These are phyloP conservation scores for Drosophila falleni DNA, from an alignment of 2,888 invertebrate genomes.

Conservation along the genomic window DNA sequence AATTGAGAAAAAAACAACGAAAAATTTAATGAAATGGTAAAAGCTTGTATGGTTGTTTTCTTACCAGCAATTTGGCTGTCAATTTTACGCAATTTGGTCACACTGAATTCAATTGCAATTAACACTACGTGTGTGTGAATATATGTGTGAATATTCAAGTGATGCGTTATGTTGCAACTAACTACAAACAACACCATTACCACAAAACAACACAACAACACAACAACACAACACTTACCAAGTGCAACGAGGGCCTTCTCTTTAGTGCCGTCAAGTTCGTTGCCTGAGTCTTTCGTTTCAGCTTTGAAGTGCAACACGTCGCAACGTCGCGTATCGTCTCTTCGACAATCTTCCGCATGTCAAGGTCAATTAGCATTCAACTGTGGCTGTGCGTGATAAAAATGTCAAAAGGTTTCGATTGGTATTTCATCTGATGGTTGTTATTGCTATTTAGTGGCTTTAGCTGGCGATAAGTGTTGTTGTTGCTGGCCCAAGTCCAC, in stretches of 20 bases:
- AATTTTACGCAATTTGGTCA: conserved; percentile 62
- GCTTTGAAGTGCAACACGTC: conserved; percentile 62
- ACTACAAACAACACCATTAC: conserved; percentile 20
- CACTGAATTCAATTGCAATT: conserved; percentile 73
- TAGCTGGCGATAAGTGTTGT: conserved; percentile 67
- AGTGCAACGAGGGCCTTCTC: conserved; percentile 58
- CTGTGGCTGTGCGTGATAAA: conserved; percentile 71
- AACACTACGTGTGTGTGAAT: conserved; percentile 47
- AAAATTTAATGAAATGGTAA: conserved; percentile 25
- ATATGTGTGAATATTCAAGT: conserved; percentile 15
- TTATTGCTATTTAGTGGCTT: conserved; percentile 73
- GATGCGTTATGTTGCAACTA: conserved; percentile 63
- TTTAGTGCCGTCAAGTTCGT: conserved; percentile 53
- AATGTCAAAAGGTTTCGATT: conserved; percentile 80
- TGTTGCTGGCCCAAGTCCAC: conserved; percentile 60
- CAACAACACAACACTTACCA: conserved; percentile 48
- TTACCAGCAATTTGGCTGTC: conserved; percentile 1
- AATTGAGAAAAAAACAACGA: neutral
- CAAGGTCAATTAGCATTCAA: conserved; percentile 78
- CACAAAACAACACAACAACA: conserved; percentile 25
- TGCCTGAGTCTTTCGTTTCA: conserved; percentile 61
- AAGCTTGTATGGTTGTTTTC: conserved; percentile 20
- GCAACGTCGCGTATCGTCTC: conserved; percentile 26
- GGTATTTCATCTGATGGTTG: conserved; percentile 63
- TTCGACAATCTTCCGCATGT: conserved; percentile 77